Evolutionary conservation across 1,140 invertebrate genomes (phyloP).

Genomic region (Penaeus chinensis): DNA sequence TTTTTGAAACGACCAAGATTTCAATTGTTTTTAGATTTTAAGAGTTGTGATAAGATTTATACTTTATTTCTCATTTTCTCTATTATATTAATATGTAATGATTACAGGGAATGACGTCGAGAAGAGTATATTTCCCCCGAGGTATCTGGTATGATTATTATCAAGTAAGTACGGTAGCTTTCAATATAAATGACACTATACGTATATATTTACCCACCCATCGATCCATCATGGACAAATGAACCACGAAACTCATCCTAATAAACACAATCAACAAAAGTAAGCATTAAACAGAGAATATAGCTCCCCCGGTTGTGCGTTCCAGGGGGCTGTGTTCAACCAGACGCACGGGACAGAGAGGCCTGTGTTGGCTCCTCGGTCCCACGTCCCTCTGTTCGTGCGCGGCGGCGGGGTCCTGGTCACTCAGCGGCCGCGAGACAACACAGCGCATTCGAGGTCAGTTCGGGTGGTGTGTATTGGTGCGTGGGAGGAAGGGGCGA

Average conservation of each 20-base stretch:
- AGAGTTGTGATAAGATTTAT: too few relatives aligned
- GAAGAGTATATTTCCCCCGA: slow-evolving; percentile 58
- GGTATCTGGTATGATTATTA: slow-evolving; percentile 62
- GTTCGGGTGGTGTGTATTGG: background rate
- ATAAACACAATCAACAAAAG: too few relatives aligned
- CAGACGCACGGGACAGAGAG: background rate
- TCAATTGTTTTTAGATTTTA: too few relatives aligned
- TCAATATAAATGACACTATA: background rate
- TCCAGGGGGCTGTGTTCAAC: background rate
- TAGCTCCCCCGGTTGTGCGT: background rate
- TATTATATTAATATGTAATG: background rate
- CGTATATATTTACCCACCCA: too few relatives aligned
- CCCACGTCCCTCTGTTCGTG: slow-evolving; percentile 52
- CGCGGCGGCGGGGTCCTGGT: slow-evolving; percentile 69
- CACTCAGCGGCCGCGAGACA: slow-evolving; percentile 68
- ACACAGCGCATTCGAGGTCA: slow-evolving; percentile 60
- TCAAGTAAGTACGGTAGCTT: slow-evolving; percentile 7
- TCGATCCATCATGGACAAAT: too few relatives aligned
- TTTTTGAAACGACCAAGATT: too few relatives aligned
- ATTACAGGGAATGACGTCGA: slow-evolving; percentile 32
- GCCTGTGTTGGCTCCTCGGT: slow-evolving; percentile 18
- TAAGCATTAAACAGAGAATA: too few relatives aligned
- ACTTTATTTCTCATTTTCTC: too few relatives aligned
- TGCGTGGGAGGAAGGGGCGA: too few relatives aligned
- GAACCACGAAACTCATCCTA: too few relatives aligned